Base-by-base conservation (phyloP, 1,140 invertebrate genomes). In the Teleogryllus occipitalis region DNA sequence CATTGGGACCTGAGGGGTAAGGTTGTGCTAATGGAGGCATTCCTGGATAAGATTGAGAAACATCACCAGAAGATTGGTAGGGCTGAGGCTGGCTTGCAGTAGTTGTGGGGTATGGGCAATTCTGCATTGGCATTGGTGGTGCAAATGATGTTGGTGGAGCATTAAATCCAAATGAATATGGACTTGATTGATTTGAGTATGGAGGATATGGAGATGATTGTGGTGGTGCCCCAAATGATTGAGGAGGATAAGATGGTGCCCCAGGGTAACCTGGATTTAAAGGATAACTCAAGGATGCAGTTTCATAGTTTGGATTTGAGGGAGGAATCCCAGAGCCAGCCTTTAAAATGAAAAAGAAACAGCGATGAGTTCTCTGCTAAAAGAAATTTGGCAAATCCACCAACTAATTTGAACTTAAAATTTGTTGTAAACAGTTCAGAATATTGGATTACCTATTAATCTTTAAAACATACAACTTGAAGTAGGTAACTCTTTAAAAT, bases 271-370 rank as follows among this genome's bases (percentile, higher is more conserved):
- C 48, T 8, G 79, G 79, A 47, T 80, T 77, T 46, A 80, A 27
- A 22, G 79, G 79, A 65, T 80, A 80, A 75, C 79, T 80, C 15
- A 80, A 74, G 8, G 49, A 21, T 15, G 8, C 8, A 18, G 79
- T 80, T 22, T 74, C 73, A 27, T 76, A 48, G 7, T 76, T 47
- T 15, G 79, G 73, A 49, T 74, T 74, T 65, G 48, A 21, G 27
- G 39, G 46, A 27, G 79, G 79, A 22, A 80, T 77, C 27, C 79
- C 79, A 54, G 75, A 77, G 48, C 39, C 73, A 79, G 79, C 79
- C 79, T 80, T 80, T 3, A 80, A 80, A 80, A 77, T 27, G 27
- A 27, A 77, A 77, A 22, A 74, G 15, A 80, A 22, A 80, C 76
- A 78, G 18, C 54, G 10, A 8, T 46, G 73, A 78, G 54, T 39